Conservation (phyloP, 2,797 vertebrate genomes). For the Darevskia mixta region DNA sequence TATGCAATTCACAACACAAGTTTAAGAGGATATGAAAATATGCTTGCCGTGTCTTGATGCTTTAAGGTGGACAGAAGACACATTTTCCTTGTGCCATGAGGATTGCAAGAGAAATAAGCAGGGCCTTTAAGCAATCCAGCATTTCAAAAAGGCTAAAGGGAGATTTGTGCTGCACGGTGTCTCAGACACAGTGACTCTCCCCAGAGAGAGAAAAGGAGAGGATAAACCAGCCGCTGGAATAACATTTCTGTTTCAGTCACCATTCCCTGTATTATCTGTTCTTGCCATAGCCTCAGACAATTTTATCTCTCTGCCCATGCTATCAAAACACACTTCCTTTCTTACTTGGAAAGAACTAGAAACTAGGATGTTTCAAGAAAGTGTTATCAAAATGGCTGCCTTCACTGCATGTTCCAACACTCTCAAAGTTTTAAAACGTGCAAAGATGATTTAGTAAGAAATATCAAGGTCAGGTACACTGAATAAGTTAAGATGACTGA, state of each 20-base stretch:
- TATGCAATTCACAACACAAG: neutral
- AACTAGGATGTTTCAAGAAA: neutral
- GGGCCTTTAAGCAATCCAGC: neutral
- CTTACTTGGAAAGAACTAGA: conserved; percentile 18
- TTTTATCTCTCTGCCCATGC: conserved; percentile 35
- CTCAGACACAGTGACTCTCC: conserved; percentile 50
- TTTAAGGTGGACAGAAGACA: neutral
- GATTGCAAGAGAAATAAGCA: neutral
- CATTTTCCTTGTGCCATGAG: neutral
- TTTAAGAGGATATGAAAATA: neutral
- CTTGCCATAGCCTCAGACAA: conserved; percentile 40
- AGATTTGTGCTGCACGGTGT: conserved; percentile 23
- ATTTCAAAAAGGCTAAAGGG: conserved; percentile 47
- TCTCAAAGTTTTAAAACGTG: neutral
- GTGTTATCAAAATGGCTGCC: neutral
- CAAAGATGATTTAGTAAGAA: neutral
- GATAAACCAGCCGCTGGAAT: conserved; percentile 47
- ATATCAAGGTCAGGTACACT: neutral
- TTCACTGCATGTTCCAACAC: neutral
- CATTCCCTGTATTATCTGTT: conserved; percentile 26
- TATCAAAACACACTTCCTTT: conserved; percentile 36
- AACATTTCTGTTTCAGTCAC: conserved; percentile 28
- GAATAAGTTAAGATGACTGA: neutral
- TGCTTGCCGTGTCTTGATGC: neutral
- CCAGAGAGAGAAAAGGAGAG: conserved; percentile 17